These are phyloP conservation scores for Epizoanthus fatuus DNA, from an alignment of 92 coral and sea anemone species.

Conservation along the genomic window DNA sequence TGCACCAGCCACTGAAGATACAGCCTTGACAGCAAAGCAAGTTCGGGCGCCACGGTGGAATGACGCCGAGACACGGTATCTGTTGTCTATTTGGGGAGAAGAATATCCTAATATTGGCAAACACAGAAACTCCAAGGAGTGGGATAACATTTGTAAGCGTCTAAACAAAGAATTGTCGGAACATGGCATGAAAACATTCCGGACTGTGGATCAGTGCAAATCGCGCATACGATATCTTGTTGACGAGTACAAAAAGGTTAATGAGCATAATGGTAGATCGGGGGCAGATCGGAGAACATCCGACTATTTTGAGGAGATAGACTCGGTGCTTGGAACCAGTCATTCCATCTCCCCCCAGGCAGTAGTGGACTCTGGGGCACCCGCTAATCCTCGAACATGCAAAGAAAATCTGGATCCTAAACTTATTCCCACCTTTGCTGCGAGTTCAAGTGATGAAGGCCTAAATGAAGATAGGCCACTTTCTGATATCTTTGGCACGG, in stretches of 20 bases:
- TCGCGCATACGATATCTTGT: slow-evolving; percentile 1
- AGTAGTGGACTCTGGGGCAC: not conserved
- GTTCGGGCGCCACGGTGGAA: too few species aligned
- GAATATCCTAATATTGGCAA: slow-evolving; percentile 54
- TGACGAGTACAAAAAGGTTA: slow-evolving; percentile 5
- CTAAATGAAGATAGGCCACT: too few species aligned
- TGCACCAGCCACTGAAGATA: too few species aligned
- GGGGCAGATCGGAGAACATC: not conserved
- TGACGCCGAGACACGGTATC: too few species aligned
- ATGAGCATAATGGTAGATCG: not conserved
- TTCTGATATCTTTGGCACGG: too few species aligned
- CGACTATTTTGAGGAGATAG: slow-evolving; percentile 7
- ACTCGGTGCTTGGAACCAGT: slow-evolving; percentile 10
- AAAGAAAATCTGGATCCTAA: too few species aligned
- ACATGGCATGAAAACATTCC: not conserved
- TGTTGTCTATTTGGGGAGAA: slow-evolving; percentile 46
- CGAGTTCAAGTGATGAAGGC: too few species aligned
- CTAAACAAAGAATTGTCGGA: not conserved
- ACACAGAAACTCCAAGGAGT: slow-evolving; percentile 53
- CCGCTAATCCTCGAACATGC: not conserved
- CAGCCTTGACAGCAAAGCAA: too few species aligned
- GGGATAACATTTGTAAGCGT: slow-evolving; percentile 21
- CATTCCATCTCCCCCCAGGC: not conserved
- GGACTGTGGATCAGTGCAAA: slow-evolving; percentile 1
- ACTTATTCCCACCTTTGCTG: too few species aligned